These are phyloP conservation scores for Drosophila punjabiensis DNA, from an alignment of 1,140 invertebrate species.

Conservation along the genomic window DNA sequence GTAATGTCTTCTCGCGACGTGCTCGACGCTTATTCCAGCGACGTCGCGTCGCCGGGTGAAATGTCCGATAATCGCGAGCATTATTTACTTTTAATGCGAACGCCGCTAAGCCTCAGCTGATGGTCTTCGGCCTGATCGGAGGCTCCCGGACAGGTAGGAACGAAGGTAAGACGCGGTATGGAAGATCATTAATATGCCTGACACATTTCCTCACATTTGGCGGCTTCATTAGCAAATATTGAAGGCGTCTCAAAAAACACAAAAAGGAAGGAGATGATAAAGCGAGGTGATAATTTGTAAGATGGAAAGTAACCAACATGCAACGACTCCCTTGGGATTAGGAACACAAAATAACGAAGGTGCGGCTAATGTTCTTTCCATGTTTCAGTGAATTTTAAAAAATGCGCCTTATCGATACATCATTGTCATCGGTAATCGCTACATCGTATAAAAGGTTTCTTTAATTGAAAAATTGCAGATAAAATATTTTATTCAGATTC, in stretches of 20 bases:
- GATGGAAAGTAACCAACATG: slow-evolving; percentile 12
- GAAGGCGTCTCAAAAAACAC: slow-evolving; percentile 27
- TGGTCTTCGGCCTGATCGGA: slow-evolving; percentile 5
- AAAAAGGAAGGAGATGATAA: not conserved
- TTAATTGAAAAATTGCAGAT: not conserved
- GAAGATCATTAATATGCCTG: slow-evolving; percentile 68
- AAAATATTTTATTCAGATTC: not conserved
- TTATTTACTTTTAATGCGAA: slow-evolving; percentile 61
- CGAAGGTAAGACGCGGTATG: slow-evolving; percentile 22
- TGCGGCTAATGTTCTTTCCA: slow-evolving; percentile 23
- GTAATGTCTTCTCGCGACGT: slow-evolving; percentile 37
- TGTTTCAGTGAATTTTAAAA: not conserved
- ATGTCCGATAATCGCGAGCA: slow-evolving; percentile 56
- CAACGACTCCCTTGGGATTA: not conserved
- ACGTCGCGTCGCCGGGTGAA: slow-evolving; percentile 21
- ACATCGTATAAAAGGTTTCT: not conserved
- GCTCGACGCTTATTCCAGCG: slow-evolving; percentile 39
- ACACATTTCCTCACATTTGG: slow-evolving; percentile 53
- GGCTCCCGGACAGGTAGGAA: slow-evolving; percentile 16
- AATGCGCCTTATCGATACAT: slow-evolving; percentile 9
- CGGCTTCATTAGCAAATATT: slow-evolving; percentile 38
- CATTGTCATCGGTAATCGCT: not conserved
- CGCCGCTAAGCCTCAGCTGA: slow-evolving; percentile 19
- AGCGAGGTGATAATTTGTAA: slow-evolving; percentile 37
- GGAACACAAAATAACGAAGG: not conserved